Conservation (phyloP, 1,140 invertebrate species). For the Plectrocnemia conspersa region DNA sequence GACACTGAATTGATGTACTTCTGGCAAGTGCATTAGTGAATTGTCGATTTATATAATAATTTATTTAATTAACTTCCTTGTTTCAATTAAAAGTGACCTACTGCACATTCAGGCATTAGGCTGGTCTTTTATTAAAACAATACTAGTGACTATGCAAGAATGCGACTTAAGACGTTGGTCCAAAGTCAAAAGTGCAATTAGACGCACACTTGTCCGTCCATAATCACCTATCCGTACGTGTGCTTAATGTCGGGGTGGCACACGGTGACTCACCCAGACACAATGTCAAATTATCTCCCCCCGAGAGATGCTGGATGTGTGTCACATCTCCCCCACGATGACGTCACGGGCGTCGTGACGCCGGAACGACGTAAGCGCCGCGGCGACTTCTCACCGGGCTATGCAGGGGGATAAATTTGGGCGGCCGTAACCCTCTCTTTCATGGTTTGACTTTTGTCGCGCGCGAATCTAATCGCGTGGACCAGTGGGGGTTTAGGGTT, state of each 20-base stretch:
- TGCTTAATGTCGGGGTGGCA: constrained; percentile 13
- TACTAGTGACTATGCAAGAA: too few relatives aligned
- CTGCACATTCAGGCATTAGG: too few relatives aligned
- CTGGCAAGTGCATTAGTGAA: too few relatives aligned
- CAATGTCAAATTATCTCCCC: constrained; percentile 34
- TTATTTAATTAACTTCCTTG: too few relatives aligned
- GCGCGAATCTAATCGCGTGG: constrained; percentile 24
- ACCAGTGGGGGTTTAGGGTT: background rate
- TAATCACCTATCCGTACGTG: constrained; percentile 22
- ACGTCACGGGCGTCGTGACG: constrained; percentile 17
- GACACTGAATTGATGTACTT: too few relatives aligned
- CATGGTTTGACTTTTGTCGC: constrained; percentile 33
- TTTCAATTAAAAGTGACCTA: too few relatives aligned
- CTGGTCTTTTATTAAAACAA: too few relatives aligned
- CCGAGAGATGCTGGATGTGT: constrained; percentile 33
- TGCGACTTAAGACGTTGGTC: too few relatives aligned
- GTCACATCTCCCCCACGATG: constrained; percentile 25
- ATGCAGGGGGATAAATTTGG: background rate
- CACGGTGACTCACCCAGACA: constrained; percentile 18
- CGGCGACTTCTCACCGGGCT: constrained; percentile 6
- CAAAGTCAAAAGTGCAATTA: constrained; percentile 15
- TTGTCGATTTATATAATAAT: too few relatives aligned
- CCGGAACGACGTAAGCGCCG: too few relatives aligned
- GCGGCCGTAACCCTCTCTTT: constrained; percentile 28
- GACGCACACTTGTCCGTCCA: constrained; percentile 15